Evolutionary conservation across 2,797 vertebrate species (phyloP).

Genomic region (Carcharodon carcharias): DNA sequence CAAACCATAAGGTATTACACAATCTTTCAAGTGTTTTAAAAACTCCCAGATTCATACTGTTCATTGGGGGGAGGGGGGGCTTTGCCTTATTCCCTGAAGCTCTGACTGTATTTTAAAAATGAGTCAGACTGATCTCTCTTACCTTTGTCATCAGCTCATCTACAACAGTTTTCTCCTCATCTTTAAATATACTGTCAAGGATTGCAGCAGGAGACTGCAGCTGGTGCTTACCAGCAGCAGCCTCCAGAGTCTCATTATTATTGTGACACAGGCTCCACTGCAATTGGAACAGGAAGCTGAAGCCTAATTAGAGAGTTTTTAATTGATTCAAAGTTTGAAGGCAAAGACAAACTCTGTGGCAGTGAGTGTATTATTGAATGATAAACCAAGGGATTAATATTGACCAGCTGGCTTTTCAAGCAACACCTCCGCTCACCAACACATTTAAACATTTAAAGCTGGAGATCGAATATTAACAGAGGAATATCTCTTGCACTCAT

Average conservation of each 20-base stretch:
- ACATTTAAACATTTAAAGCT: not conserved
- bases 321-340: not conserved
- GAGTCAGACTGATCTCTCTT: not conserved
- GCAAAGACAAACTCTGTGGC: not conserved
- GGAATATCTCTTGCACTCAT: not conserved
- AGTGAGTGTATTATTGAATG: not conserved
- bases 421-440: not conserved
- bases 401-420: not conserved
- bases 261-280: not conserved
- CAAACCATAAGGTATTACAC: not conserved
- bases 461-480: not conserved
- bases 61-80: not conserved
- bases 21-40: not conserved
- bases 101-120: not conserved
- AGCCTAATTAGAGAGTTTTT: not conserved
- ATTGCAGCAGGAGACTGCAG: not conserved
- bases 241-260: not conserved
- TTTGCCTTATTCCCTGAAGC: not conserved
- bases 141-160: not conserved
- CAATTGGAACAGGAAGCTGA: constrained; percentile 1
- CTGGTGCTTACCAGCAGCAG: not conserved
- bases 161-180: not conserved
- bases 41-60: not conserved
- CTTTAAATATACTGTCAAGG: not conserved
- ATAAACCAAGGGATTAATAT: not conserved